These are phyloP conservation scores for Chrysopa pallens DNA, from an alignment of 1,140 invertebrate genomes.

Conservation along the genomic window DNA sequence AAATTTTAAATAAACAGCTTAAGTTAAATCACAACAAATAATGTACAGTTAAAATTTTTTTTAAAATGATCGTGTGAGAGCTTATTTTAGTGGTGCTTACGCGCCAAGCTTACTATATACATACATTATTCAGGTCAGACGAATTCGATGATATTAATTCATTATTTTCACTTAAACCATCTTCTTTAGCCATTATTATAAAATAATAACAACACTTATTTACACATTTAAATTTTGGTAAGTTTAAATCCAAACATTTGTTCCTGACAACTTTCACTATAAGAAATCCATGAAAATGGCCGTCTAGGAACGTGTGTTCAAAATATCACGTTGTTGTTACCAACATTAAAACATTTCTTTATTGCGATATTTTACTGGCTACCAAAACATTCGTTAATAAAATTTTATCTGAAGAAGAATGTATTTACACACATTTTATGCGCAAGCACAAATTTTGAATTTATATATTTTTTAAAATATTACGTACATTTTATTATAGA, in stretches of 20 bases:
- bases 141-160: background rate
- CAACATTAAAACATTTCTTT: too few species aligned
- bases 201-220: background rate
- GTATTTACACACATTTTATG: too few species aligned
- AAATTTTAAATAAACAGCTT: background rate
- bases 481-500: too few species aligned
- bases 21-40: background rate
- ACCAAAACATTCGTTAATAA: too few species aligned
- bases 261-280: slow-evolving; percentile 1
- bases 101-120: background rate
- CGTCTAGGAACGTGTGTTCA: too few species aligned
- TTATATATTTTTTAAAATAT: too few species aligned
- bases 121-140: slow-evolving; percentile 1
- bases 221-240: slow-evolving; percentile 2
- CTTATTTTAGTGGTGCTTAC: background rate
- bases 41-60: background rate
- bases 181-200: slow-evolving; percentile 1
- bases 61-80: background rate
- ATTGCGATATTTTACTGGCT: too few species aligned
- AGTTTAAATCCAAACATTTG: background rate
- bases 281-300: too few species aligned
- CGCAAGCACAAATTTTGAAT: too few species aligned
- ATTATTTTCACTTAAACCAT: background rate
- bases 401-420: too few species aligned
- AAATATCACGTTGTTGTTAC: too few species aligned